Evolutionary conservation across 1,140 invertebrate genomes (phyloP).

Genomic region (Latrodectus geometricus): DNA sequence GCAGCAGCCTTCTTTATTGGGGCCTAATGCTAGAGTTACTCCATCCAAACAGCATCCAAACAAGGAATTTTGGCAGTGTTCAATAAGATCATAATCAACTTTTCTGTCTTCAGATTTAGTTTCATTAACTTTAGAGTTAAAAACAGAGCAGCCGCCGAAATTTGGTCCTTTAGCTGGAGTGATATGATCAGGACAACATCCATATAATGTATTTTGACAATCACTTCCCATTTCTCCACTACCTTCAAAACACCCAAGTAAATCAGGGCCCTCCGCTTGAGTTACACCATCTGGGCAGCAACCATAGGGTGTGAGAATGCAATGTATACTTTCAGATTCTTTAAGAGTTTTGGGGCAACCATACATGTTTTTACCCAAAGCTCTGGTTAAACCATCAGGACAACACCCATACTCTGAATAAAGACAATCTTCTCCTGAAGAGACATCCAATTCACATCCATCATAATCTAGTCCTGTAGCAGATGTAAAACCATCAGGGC

Average conservation of each 20-base stretch:
- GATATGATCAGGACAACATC: constrained; percentile 88
- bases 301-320: constrained; percentile 80
- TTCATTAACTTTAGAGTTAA: constrained; percentile 78
- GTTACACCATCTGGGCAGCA: constrained; percentile 90
- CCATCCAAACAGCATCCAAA: constrained; percentile 75
- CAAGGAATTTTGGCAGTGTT: constrained; percentile 77
- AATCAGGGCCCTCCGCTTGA: constrained; percentile 84
- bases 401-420: constrained; percentile 75
- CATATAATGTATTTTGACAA: constrained; percentile 80
- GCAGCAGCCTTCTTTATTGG: constrained; percentile 83
- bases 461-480: constrained; percentile 69
- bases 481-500: constrained; percentile 68
- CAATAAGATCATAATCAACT: constrained; percentile 76
- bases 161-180: constrained; percentile 75
- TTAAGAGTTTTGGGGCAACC: constrained; percentile 20
- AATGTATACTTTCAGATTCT: constrained; percentile 69
- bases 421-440: constrained; percentile 65
- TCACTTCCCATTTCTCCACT: constrained; percentile 65
- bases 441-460: constrained; percentile 67
- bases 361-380: constrained; percentile 62
- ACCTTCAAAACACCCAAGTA: constrained; percentile 63
- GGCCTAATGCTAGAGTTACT: constrained; percentile 77
- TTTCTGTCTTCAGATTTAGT: constrained; percentile 72
- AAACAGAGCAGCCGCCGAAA: constrained; percentile 84
- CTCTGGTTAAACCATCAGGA: constrained; percentile 73